Percentiles rank a stretch among this genome's conserved stretches.
Conservation (phyloP, 2,888 invertebrate species). For the Philonicus albiceps region DNA sequence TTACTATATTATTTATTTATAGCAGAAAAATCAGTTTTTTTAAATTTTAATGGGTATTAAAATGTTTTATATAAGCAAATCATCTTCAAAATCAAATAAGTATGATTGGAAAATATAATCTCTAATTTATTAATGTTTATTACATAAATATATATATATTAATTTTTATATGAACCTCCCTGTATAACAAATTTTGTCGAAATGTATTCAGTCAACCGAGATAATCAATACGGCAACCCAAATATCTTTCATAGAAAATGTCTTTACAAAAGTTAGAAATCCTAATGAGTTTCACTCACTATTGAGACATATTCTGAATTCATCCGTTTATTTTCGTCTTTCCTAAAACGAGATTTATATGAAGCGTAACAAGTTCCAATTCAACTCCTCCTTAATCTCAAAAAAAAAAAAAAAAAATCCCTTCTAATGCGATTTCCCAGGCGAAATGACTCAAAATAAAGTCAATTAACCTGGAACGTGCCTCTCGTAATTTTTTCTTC, state of each 20-base stretch:
- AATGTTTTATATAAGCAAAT: no score
- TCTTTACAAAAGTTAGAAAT: neutral
- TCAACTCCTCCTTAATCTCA: neutral
- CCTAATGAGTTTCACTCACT: neutral
- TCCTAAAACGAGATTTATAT: neutral
- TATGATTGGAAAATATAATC: no score
- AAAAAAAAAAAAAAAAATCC: no score
- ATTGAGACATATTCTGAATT: neutral
- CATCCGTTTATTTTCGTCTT: neutral
- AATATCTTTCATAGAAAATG: neutral
- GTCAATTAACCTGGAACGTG: constrained; percentile 35
- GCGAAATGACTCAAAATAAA: neutral
- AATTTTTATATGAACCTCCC: no score
- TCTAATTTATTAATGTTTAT: no score
- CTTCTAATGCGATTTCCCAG: neutral
- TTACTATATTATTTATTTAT: no score
- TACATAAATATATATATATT: no score
- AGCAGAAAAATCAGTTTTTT: no score
- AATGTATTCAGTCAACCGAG: no score
- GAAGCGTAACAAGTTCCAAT: neutral
- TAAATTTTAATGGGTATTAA: no score
- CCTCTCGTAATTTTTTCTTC: neutral
- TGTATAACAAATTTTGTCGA: no score
- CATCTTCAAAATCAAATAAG: no score
- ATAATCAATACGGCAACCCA: neutral